Evolutionary conservation across 2,888 invertebrate genomes (phyloP), one percentile per base, ranked within the genome.

Genomic region (Noctua janthe): DNA sequence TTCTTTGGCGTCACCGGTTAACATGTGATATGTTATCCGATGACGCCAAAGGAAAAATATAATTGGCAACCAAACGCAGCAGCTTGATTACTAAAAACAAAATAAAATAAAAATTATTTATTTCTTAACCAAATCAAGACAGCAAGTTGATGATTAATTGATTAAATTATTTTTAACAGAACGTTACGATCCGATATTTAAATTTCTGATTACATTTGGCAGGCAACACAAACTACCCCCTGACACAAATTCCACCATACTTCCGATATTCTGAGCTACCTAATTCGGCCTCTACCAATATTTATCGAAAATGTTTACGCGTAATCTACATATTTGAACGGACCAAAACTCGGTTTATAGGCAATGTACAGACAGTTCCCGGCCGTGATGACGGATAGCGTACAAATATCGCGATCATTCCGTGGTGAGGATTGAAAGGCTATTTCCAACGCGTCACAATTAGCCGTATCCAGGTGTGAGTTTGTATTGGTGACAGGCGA

Each of bases 281-380:
- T 80, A 56, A 83, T 83, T 83, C 49, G 35, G 56, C 56, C 29
- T 73, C 64, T 3, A 73, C 56, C 72, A 84, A 73, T 84, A 83
- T 84, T 84, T 84, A 84, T 73, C 54, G 74, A 75, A 84, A 84
- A 64, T 80, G 62, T 83, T 74, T 75, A 70, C 80, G 29, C 23
- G 69, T 71, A 83, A 83, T 83, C 66, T 83, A 47, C 83, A 83
- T 79, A 83, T 82, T 82, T 83, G 64, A 4, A 66, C 29, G 10
- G 23, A 29, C 72, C 64, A 49, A 75, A 71, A 76, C n/a, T 51
- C 51, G 51, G n/a, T 39, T 13, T 10, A 59, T 39, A 59, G 56
- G 10, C 47, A 73, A 71, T 66, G 39, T 59, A 80, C 56, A 51
- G 51, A 71, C 15, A 8, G 81, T 35, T 47, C 15, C 49, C 43